Conservation (phyloP, 2,113 vertebrate genomes). For the Oplegnathus fasciatus region DNA sequence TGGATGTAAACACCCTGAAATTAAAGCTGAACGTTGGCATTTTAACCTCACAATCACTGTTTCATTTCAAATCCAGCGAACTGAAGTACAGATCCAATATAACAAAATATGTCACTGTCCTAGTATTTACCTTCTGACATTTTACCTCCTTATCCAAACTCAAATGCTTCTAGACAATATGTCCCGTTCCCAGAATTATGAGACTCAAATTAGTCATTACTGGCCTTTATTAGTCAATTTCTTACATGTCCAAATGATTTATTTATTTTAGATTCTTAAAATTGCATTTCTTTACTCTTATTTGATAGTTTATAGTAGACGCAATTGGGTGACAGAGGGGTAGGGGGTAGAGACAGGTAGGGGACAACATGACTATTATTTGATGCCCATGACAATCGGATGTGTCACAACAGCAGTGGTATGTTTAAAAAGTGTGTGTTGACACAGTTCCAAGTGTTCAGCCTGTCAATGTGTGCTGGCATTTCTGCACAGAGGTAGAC, state of each 20-base stretch:
- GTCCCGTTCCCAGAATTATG: background rate
- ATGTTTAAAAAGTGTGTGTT: background rate
- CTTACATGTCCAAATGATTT: background rate
- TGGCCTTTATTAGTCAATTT: background rate
- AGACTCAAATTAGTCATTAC: background rate
- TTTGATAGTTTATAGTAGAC: background rate
- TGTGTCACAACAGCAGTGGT: background rate
- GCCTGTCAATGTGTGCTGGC: background rate
- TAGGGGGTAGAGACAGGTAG: background rate
- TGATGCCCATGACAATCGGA: background rate
- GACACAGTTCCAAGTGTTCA: background rate
- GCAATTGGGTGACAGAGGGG: background rate
- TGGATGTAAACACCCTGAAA: constrained; percentile 2
- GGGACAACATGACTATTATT: background rate
- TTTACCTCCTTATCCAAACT: background rate
- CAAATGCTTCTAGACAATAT: background rate
- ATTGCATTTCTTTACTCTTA: background rate
- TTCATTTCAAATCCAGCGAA: background rate
- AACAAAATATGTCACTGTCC: background rate
- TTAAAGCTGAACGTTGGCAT: background rate
- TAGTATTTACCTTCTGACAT: background rate
- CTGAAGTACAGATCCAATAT: background rate
- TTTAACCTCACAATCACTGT: background rate
- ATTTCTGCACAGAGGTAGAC: background rate
- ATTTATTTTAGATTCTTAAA: background rate